Percentiles rank a stretch among this genome's conserved stretches.
Evolutionary conservation across 2,888 invertebrate genomes (phyloP).

Genomic region (Trachelus stipa): DNA sequence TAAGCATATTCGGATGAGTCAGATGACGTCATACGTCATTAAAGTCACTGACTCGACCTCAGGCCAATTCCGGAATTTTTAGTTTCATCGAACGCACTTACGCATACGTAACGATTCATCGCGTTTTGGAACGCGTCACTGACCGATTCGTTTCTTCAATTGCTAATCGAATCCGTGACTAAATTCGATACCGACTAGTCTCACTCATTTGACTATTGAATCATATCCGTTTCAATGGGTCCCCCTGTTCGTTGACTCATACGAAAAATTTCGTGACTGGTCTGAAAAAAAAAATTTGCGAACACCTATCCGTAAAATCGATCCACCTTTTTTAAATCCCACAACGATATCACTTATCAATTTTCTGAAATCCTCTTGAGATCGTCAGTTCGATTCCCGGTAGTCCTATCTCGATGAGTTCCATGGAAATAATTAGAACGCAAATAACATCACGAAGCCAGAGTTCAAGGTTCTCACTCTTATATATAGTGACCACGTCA

Average conservation of each 20-base stretch:
- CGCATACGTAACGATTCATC: background rate
- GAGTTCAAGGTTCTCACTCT: background rate
- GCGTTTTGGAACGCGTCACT: background rate
- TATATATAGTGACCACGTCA: background rate
- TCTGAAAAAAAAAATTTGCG: background rate
- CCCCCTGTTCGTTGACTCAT: background rate
- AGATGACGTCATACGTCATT: background rate
- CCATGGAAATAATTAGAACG: background rate
- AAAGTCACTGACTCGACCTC: background rate
- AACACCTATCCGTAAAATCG: no score
- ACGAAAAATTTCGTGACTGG: no score
- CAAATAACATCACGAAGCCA: background rate
- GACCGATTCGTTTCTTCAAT: background rate
- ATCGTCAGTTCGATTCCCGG: background rate
- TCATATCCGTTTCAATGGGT: background rate
- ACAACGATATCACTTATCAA: background rate
- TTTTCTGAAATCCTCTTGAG: background rate
- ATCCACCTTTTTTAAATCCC: background rate
- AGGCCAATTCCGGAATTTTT: background rate
- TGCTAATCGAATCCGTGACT: background rate
- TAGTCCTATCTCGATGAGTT: background rate
- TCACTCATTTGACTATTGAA: background rate
- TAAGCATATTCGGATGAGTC: background rate
- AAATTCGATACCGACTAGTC: background rate
- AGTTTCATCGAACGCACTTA: background rate